These are phyloP conservation scores for Eutrigla gurnardus DNA, from an alignment of 2,797 vertebrate genomes.

Conservation along the genomic window DNA sequence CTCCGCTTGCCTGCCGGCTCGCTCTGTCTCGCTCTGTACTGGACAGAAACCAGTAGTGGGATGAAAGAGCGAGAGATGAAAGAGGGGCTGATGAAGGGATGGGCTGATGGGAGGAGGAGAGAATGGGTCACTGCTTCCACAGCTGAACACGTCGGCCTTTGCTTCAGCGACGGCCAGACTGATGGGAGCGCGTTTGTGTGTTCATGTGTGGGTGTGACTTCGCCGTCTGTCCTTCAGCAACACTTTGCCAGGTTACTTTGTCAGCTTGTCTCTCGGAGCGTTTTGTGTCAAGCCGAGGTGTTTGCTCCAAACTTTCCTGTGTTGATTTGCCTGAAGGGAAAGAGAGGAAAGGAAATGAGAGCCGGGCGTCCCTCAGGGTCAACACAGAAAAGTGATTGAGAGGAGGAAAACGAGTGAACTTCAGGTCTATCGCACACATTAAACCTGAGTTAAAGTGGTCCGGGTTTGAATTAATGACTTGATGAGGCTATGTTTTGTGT, in stretches of 20 bases:
- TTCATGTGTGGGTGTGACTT: conserved; percentile 2
- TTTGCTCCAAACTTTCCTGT: neutral
- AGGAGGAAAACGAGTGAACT: conserved; percentile 17
- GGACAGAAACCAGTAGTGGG: conserved; percentile 55
- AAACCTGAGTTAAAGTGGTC: conserved; percentile 45
- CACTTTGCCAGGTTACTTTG: conserved; percentile 29
- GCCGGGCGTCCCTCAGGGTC: conserved; percentile 2
- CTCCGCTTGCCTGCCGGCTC: neutral
- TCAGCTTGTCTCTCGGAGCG: neutral
- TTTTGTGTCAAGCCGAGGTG: conserved; percentile 1
- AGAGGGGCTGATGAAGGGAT: conserved; percentile 65
- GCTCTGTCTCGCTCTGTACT: conserved; percentile 11
- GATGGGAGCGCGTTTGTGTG: conserved; percentile 27
- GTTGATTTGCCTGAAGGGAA: neutral
- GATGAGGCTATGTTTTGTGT: conserved; percentile 37
- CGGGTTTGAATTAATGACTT: conserved; percentile 57
- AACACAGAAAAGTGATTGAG: conserved; percentile 24
- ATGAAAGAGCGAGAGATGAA: conserved; percentile 75
- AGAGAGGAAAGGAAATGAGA: neutral
- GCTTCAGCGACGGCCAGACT: conserved; percentile 32
- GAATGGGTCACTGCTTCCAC: conserved; percentile 67
- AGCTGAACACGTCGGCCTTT: conserved; percentile 48
- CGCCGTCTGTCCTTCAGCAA: neutral
- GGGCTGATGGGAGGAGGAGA: conserved; percentile 60
- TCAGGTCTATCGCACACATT: conserved; percentile 35